Percentiles rank a stretch among this genome's conserved stretches.
Evolutionary conservation across 2,888 invertebrate genomes (phyloP).

Genomic region (Griposia aprilina): DNA sequence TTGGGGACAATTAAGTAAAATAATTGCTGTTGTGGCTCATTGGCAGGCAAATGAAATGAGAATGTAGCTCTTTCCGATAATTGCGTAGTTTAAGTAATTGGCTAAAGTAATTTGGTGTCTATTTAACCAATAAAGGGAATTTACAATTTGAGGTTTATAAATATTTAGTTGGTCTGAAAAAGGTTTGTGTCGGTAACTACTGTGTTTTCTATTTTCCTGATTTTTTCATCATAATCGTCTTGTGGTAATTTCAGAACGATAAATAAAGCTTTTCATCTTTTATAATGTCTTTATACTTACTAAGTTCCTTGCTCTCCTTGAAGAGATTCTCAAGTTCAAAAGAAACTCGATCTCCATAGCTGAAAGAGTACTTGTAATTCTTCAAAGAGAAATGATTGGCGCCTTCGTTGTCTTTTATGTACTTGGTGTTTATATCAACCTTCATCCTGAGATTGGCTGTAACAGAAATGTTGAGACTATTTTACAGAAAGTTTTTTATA

Average conservation of each 20-base stretch:
- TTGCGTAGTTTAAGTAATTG: conserved; percentile 5
- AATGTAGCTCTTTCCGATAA: conserved; percentile 20
- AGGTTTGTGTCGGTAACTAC: neutral
- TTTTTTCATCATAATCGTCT: no score
- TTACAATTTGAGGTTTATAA: neutral
- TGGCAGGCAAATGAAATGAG: conserved; percentile 25
- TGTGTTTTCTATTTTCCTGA: neutral
- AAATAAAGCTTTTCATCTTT: neutral
- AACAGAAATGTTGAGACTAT: conserved; percentile 55
- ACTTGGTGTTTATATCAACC: conserved; percentile 82
- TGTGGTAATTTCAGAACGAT: no score
- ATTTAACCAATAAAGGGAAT: neutral
- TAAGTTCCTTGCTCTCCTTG: conserved; percentile 85
- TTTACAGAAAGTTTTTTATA: neutral
- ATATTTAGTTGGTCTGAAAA: neutral
- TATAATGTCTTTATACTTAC: conserved; percentile 75
- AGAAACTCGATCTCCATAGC: conserved; percentile 83
- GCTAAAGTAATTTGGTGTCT: conserved; percentile 4
- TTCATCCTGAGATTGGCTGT: conserved; percentile 85
- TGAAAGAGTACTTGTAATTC: conserved; percentile 84
- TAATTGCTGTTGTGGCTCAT: conserved; percentile 39
- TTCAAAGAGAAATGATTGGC: conserved; percentile 80
- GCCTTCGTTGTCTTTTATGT: conserved; percentile 80
- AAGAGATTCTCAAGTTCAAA: conserved; percentile 85
- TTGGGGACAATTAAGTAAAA: conserved; percentile 41